Percentiles rank a stretch among this genome's conserved stretches.
Conservation (phyloP, 2,888 invertebrate genomes). For the Callyntrura guangdongensis region DNA sequence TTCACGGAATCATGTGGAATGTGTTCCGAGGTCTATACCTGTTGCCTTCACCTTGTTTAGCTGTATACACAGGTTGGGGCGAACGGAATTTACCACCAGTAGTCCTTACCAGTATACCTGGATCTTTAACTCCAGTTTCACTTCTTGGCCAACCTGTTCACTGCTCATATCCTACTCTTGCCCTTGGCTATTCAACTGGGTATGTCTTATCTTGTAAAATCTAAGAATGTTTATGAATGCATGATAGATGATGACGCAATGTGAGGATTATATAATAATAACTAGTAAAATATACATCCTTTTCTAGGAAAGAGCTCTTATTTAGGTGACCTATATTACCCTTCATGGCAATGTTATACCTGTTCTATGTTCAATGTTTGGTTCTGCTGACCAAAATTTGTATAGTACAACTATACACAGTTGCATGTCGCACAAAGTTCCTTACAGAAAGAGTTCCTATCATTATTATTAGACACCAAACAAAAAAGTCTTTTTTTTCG, state of each 20-base stretch:
- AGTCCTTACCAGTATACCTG: conserved; percentile 83
- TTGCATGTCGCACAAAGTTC: background rate
- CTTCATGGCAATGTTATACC: conserved; percentile 59
- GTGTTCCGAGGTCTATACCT: conserved; percentile 83
- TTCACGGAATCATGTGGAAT: conserved; percentile 84
- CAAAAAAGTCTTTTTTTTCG: conserved; percentile 21
- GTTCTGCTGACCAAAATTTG: conserved; percentile 64
- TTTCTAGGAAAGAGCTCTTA: conserved; percentile 54
- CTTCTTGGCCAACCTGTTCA: conserved; percentile 81
- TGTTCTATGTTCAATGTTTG: conserved; percentile 22
- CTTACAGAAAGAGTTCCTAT: conserved; percentile 14
- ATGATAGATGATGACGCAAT: background rate
- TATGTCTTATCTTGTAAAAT: conserved; percentile 16
- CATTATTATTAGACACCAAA: conserved; percentile 37
- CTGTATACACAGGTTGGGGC: conserved; percentile 83
- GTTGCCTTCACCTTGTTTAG: conserved; percentile 81
- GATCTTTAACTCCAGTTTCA: conserved; percentile 79
- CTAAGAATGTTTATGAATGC: background rate
- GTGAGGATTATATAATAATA: conserved; percentile 15
- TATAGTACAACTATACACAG: conserved; percentile 11
- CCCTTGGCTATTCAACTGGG: conserved; percentile 83
- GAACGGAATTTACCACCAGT: conserved; percentile 83
- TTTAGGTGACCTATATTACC: conserved; percentile 73
- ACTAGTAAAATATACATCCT: conserved; percentile 2
- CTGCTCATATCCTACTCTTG: conserved; percentile 81